These are phyloP conservation scores for Philereme vetulata DNA, from an alignment of 2,888 invertebrate species.

Conservation along the genomic window DNA sequence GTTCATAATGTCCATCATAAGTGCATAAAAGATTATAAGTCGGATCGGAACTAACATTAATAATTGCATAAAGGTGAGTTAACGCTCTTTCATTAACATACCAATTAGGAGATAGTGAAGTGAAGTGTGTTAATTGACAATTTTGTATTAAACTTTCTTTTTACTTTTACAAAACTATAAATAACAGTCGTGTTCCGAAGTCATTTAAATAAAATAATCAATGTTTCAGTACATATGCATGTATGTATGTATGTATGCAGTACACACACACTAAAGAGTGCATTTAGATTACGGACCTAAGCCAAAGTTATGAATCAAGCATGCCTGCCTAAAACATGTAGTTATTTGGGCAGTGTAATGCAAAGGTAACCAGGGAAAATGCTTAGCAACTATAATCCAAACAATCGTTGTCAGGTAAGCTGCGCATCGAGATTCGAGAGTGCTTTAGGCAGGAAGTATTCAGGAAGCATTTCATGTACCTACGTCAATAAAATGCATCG, in stretches of 20 bases:
- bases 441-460: slow-evolving; percentile 34
- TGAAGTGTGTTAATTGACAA: slow-evolving; percentile 2
- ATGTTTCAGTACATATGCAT: too few species aligned
- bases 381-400: not conserved
- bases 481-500: slow-evolving; percentile 40
- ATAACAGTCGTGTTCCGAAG: not conserved
- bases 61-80: not conserved
- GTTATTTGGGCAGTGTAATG: not conserved
- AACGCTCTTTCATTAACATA: slow-evolving; percentile 21
- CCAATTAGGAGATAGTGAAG: slow-evolving; percentile 15
- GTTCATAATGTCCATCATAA: too few species aligned
- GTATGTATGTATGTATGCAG: too few species aligned
- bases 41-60: too few species aligned
- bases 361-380: not conserved
- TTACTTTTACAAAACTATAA: not conserved
- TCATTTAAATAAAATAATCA: too few species aligned
- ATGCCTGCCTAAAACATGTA: not conserved
- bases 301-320: too few species aligned
- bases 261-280: too few species aligned
- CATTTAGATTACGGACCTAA: too few species aligned
- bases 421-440: slow-evolving; percentile 16
- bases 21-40: too few species aligned
- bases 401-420: slow-evolving; percentile 5
- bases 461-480: slow-evolving; percentile 32
- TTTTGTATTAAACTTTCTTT: not conserved